These are phyloP conservation scores for Gryllus bimaculatus DNA, from an alignment of 1,140 invertebrate species.

Conservation along the genomic window DNA sequence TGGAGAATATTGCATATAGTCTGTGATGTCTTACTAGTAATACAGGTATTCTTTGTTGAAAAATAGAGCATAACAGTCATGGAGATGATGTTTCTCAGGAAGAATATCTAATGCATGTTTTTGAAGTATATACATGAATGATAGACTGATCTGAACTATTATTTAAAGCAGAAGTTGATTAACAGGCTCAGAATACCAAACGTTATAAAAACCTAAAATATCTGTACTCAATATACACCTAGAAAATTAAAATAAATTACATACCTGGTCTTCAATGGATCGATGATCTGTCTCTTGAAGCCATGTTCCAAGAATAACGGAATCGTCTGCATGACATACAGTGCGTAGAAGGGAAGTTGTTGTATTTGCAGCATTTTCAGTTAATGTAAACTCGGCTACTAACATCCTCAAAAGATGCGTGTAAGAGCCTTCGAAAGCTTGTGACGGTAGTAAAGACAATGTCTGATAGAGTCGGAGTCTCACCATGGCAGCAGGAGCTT, in stretches of 20 bases:
- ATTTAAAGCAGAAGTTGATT: too few species aligned
- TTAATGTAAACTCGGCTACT: conserved; percentile 88
- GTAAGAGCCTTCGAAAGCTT: conserved; percentile 75
- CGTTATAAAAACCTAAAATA: too few species aligned
- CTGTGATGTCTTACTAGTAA: too few species aligned
- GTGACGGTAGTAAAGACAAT: conserved; percentile 69
- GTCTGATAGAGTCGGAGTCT: conserved; percentile 86
- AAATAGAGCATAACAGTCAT: too few species aligned
- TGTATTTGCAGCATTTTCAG: conserved; percentile 90
- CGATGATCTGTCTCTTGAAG: conserved; percentile 93
- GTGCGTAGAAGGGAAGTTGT: conserved; percentile 79
- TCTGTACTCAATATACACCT: too few species aligned
- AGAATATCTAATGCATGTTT: too few species aligned
- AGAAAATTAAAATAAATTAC: neutral
- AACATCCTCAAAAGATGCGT: conserved; percentile 81
- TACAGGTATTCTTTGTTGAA: too few species aligned
- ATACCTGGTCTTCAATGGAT: conserved; percentile 93
- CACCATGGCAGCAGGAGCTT: conserved; percentile 87
- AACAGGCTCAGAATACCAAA: too few species aligned
- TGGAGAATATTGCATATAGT: too few species aligned
- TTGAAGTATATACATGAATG: too few species aligned
- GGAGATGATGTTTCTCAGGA: too few species aligned
- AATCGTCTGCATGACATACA: conserved; percentile 85
- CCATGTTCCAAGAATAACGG: conserved; percentile 77
- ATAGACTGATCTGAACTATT: too few species aligned